A percentile compares a stretch with the other conserved stretches of the same genome.
Evolutionary conservation across 2,888 invertebrate species (phyloP).

Genomic region (Corbicula japonica): DNA sequence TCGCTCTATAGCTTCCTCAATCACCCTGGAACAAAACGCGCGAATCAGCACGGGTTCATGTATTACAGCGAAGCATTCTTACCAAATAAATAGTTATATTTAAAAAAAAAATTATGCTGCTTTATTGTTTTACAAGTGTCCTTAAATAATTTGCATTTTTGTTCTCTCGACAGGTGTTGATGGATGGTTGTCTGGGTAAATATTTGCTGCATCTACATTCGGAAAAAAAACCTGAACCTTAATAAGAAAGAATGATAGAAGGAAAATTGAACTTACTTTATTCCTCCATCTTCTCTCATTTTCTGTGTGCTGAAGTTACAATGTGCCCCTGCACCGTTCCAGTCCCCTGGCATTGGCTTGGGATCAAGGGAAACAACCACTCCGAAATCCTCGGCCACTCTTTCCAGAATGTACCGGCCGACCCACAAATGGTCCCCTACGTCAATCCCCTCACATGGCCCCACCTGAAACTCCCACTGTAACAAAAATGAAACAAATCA

Average conservation of each 20-base stretch:
- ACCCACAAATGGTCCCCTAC: conserved; percentile 88
- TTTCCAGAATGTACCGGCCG: conserved; percentile 87
- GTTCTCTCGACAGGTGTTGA: no score
- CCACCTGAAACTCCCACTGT: conserved; percentile 91
- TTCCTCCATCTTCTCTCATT: conserved; percentile 91
- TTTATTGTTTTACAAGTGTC: no score
- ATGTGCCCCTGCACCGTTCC: conserved; percentile 93
- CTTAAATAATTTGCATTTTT: no score
- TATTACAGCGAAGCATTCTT: no score
- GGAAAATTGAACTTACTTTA: no score
- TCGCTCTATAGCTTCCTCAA: conserved; percentile 98
- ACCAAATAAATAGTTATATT: no score
- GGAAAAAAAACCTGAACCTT: no score
- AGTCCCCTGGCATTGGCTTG: conserved; percentile 87
- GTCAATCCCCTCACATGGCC: conserved; percentile 94
- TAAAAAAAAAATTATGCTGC: no score
- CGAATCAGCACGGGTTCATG: neutral
- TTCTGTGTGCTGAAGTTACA: conserved; percentile 97
- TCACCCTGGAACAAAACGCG: conserved; percentile 91
- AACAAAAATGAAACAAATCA: conserved; percentile 23
- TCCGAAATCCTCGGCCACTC: no score
- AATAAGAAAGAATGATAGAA: no score
- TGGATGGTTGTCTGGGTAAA: no score
- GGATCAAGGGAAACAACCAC: conserved; percentile 87
- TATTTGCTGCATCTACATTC: no score